Percentiles rank a stretch among this genome's conserved stretches.
Conservation (phyloP, 2,888 invertebrate genomes). For the Stenodera caucasica region DNA sequence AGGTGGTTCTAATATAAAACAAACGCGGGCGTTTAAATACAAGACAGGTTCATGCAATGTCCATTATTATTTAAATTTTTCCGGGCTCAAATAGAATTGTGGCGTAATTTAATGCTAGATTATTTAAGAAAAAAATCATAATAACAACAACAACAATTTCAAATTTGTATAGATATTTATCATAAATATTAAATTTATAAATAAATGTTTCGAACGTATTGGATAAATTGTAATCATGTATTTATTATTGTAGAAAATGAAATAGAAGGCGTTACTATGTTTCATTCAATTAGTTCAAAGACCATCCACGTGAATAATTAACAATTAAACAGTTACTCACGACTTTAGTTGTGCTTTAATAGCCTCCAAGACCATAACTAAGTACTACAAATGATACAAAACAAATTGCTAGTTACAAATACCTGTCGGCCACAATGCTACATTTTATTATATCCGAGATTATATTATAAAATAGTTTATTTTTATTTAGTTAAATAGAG, state of each 20-base stretch:
- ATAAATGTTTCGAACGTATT: not conserved
- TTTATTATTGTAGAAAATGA: not conserved
- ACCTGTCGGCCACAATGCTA: not conserved
- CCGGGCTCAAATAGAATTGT: slow-evolving; percentile 14
- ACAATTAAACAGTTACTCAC: slow-evolving; percentile 9
- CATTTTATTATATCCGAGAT: not conserved
- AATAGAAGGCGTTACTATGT: not conserved
- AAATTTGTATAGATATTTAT: not conserved
- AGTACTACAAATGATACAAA: slow-evolving; percentile 10
- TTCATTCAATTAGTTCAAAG: slow-evolving; percentile 1
- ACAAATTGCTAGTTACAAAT: slow-evolving; percentile 7
- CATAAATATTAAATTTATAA: not conserved
- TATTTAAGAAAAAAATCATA: no score
- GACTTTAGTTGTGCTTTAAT: slow-evolving; percentile 2
- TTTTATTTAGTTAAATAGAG: not conserved
- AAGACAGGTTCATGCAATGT: slow-evolving; percentile 8
- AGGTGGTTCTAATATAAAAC: slow-evolving; percentile 4
- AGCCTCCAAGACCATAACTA: slow-evolving; percentile 7
- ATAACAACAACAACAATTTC: no score
- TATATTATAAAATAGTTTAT: not conserved
- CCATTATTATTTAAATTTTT: slow-evolving; percentile 26
- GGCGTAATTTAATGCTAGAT: slow-evolving; percentile 28
- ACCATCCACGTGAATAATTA: slow-evolving; percentile 9
- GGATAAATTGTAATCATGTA: not conserved
- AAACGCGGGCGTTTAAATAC: slow-evolving; percentile 8